Conservation (phyloP, 1,140 invertebrate species). For the Drosophila jambulina region DNA sequence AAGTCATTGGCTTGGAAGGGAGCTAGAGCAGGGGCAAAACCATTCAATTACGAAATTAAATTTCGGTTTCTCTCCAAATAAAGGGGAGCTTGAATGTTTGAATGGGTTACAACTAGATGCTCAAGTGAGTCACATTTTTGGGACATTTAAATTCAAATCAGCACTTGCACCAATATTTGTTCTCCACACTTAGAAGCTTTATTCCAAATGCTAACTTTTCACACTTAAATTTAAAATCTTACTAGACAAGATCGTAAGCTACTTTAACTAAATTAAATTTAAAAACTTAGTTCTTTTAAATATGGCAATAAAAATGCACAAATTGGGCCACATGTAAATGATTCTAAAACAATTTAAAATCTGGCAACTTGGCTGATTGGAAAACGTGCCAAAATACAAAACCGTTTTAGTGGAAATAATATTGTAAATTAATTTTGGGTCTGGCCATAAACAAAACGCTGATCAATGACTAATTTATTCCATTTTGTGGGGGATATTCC, state of each 20-base stretch:
- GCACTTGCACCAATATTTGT: slow-evolving; percentile 46
- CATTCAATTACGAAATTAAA: slow-evolving; percentile 79
- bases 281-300: neutral
- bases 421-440: neutral
- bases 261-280: neutral
- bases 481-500: slow-evolving; percentile 16
- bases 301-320: neutral
- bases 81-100: slow-evolving; percentile 39
- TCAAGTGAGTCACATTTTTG: slow-evolving; percentile 26
- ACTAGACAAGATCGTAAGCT: neutral
- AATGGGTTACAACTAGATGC: slow-evolving; percentile 14
- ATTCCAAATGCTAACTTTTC: neutral
- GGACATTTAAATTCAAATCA: slow-evolving; percentile 31
- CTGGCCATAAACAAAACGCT: neutral
- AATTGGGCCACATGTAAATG: neutral
- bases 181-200: neutral
- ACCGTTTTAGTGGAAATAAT: slow-evolving; percentile 12
- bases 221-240: neutral
- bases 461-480: slow-evolving; percentile 43
- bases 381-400: slow-evolving; percentile 26
- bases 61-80: slow-evolving; percentile 42
- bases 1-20: slow-evolving; percentile 26
- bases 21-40: slow-evolving; percentile 16
- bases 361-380: neutral
- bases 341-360: slow-evolving; percentile 2